These are phyloP conservation scores for Archocentrus centrarchus DNA, from an alignment of 2,113 vertebrate genomes.

Conservation along the genomic window DNA sequence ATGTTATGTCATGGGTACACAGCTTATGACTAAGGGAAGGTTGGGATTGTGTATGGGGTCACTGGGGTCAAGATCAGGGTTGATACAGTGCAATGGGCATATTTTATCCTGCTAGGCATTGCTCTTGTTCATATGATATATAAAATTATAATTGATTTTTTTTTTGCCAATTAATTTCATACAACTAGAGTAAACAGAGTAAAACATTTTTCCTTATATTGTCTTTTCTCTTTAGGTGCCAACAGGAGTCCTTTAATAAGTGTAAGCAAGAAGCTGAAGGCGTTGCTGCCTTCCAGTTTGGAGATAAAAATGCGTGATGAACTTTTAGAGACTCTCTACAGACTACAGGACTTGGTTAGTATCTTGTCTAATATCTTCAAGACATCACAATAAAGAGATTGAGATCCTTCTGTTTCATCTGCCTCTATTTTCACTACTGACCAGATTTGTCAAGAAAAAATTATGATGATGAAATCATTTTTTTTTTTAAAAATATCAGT, in stretches of 20 bases:
- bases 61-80: too few relatives aligned
- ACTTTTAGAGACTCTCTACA: conserved; percentile 82
- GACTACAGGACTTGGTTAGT: conserved; percentile 89
- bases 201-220: neutral
- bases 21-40: too few relatives aligned
- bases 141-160: too few relatives aligned
- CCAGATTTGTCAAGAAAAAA: neutral
- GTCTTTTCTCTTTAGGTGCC: conserved; percentile 37
- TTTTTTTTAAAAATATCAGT: too few relatives aligned
- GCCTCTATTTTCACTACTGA: neutral
- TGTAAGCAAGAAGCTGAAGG: conserved; percentile 80
- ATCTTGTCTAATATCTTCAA: neutral
- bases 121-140: too few relatives aligned
- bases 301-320: conserved; percentile 76
- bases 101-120: too few relatives aligned
- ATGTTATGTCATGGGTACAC: too few relatives aligned
- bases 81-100: too few relatives aligned
- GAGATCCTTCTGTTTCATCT: neutral
- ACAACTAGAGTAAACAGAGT: neutral
- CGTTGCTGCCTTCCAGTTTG: conserved; percentile 75
- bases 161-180: too few relatives aligned
- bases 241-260: conserved; percentile 49
- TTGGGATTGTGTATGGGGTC: too few relatives aligned
- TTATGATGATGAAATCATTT: too few relatives aligned
- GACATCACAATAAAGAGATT: neutral